A percentile compares a stretch with the other conserved stretches of the same genome.
Conservation (phyloP, 2,888 invertebrate genomes). For the Leptothorax acervorum region DNA sequence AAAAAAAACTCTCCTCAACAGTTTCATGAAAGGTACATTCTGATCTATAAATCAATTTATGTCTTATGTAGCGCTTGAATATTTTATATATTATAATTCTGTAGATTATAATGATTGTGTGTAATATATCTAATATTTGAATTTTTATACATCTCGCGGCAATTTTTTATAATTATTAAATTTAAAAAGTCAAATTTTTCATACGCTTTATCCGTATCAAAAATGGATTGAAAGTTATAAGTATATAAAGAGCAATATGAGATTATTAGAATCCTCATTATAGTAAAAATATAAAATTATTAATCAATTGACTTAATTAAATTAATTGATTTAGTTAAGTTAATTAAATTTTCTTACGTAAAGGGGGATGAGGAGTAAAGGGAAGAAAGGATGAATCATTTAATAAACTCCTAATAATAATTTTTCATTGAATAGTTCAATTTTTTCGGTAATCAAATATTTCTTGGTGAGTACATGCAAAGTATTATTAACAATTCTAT, state of each 20-base stretch:
- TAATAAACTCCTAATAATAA: constrained; percentile 31
- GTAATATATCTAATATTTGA: background rate
- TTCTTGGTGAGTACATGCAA: constrained; percentile 14
- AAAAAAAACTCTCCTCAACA: background rate
- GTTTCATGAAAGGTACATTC: background rate
- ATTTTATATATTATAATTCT: constrained; percentile 5
- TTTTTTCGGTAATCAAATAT: constrained; percentile 25
- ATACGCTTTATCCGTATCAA: background rate
- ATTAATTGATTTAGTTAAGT: background rate
- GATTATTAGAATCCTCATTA: background rate
- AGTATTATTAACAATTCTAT: constrained; percentile 1
- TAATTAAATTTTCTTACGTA: background rate
- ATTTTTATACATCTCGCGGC: background rate
- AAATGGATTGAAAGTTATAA: background rate
- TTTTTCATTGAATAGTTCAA: constrained; percentile 34
- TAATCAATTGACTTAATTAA: background rate
- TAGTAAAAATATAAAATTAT: background rate
- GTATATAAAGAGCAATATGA: background rate
- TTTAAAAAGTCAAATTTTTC: background rate
- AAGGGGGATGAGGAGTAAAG: background rate
- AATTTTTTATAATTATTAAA: background rate
- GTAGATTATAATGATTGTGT: background rate
- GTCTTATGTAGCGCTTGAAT: background rate
- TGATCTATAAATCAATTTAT: background rate
- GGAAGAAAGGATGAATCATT: constrained; percentile 3